Conservation (phyloP, 2,888 invertebrate genomes). For the Drosophila buzzatii region DNA sequence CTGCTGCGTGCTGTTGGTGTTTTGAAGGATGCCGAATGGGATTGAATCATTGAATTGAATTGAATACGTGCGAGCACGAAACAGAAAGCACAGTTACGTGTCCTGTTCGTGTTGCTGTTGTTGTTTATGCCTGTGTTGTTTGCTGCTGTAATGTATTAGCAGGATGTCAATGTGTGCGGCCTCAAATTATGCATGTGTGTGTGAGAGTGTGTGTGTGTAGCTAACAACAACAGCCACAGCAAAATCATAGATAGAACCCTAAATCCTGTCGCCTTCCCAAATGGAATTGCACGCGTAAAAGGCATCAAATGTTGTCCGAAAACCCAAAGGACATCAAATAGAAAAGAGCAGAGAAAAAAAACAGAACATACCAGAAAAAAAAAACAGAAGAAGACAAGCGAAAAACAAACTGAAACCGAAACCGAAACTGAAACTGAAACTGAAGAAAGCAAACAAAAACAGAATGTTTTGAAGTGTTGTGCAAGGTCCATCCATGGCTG, state of each 20-base stretch:
- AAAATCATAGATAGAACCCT: slow-evolving; percentile 14
- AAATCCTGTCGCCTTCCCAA: not conserved
- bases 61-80: slow-evolving; percentile 78
- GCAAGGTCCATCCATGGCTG: slow-evolving; percentile 16
- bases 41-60: slow-evolving; percentile 79
- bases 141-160: slow-evolving; percentile 69
- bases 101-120: slow-evolving; percentile 43
- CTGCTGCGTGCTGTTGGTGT: slow-evolving; percentile 24
- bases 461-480: not conserved
- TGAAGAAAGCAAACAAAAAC: slow-evolving; percentile 13
- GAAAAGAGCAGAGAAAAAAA: slow-evolving; percentile 3
- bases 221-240: slow-evolving; percentile 1
- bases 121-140: slow-evolving; percentile 7
- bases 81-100: slow-evolving; percentile 57
- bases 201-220: not conserved
- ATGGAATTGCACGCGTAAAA: slow-evolving; percentile 62
- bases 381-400: not conserved
- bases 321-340: slow-evolving; percentile 51
- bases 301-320: slow-evolving; percentile 78
- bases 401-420: not conserved
- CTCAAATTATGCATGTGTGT: slow-evolving; percentile 64
- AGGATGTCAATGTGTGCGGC: slow-evolving; percentile 72
- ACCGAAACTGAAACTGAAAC: not conserved
- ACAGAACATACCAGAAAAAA: not conserved
- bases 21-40: slow-evolving; percentile 61